Conservation (phyloP, 2,797 vertebrate species). For the Kryptolebias ocellatus region DNA sequence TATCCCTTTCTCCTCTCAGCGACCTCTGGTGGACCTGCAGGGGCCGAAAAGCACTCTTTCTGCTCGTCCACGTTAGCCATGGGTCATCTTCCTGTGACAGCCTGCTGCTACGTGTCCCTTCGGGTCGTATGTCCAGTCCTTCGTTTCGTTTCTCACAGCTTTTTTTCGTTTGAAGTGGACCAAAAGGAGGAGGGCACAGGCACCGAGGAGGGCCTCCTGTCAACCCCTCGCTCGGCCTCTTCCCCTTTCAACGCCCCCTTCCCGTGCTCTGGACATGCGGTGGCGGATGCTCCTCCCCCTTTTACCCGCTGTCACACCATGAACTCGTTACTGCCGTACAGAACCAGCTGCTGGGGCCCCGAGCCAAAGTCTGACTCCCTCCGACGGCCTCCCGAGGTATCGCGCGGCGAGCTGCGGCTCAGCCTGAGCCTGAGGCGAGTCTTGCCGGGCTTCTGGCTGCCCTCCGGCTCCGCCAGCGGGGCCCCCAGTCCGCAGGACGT, state of each 20-base stretch:
- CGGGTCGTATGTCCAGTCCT: slow-evolving; percentile 6
- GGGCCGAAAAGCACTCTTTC: slow-evolving; percentile 24
- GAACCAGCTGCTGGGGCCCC: slow-evolving; percentile 85
- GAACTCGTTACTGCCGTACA: slow-evolving; percentile 93
- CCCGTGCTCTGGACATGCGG: neutral
- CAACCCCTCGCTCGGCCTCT: slow-evolving; percentile 21
- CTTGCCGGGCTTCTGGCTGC: slow-evolving; percentile 82
- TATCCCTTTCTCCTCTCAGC: too few relatives aligned
- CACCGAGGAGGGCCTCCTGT: slow-evolving; percentile 43
- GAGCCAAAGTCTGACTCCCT: slow-evolving; percentile 84
- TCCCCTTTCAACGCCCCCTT: slow-evolving; percentile 13
- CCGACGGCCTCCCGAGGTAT: slow-evolving; percentile 80
- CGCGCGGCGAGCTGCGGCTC: slow-evolving; percentile 89
- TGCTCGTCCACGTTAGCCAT: slow-evolving; percentile 8
- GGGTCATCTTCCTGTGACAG: slow-evolving; percentile 8
- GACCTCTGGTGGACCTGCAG: slow-evolving; percentile 48
- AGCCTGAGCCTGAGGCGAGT: slow-evolving; percentile 89
- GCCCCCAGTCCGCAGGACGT: slow-evolving; percentile 74
- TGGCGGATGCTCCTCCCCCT: neutral
- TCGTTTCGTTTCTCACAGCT: neutral
- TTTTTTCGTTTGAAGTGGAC: slow-evolving; percentile 24
- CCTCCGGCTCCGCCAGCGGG: slow-evolving; percentile 62
- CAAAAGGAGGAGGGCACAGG: slow-evolving; percentile 24
- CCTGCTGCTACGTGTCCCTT: slow-evolving; percentile 10
- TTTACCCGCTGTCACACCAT: slow-evolving; percentile 86